Base-by-base conservation (phyloP, 2,113 vertebrate genomes). In the Camelus bactrianus region DNA sequence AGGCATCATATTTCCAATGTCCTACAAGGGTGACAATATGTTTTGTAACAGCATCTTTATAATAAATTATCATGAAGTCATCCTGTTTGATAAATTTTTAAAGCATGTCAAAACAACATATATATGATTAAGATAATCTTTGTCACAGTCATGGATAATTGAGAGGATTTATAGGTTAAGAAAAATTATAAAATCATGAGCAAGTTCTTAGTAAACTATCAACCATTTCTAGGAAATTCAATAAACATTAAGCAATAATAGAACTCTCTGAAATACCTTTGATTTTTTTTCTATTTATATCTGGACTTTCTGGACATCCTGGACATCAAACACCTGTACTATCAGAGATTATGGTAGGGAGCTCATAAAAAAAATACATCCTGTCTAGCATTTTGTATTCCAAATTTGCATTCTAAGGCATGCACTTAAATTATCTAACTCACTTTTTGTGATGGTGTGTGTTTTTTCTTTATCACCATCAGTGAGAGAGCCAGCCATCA, bases 191-290 rank as follows among this genome's bases (percentile, higher is more conserved):
- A 87, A 91, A 0, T 6, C 48, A 72, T 75, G 6, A 76, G n/a
- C 56, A 90, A 58, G 14, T 90, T 69, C 46, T 88, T 38, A 32
- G 26, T 76, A 87, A 6, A 6, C 75, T 75, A 82, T 72, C 5
- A 50, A 50, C 32, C 7, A 89, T 64, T 84, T 95, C 46, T 48
- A 95, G 4, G 24, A 14, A 50, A 64, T 54, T 80, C 65, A 84
- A 5, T 67, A 91, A 79, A 67, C 83, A 83, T 58, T 95, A 89
- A 93, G 15, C 12, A 93, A 72, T 79, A 92, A 65, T 42, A 81
- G 50, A 30, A 24, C 7, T 30, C n/a, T 94, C 60, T 95, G 54
- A 73, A 87, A 89, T 82, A 56, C 16, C 5, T 62, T 82, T 92
- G 38, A 46, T 13, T 22, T 85, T 84, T 95, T 95, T 89, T 35